Base-by-base conservation (phyloP, 1,140 invertebrate genomes). In the Acyrthosiphon pisum region DNA sequence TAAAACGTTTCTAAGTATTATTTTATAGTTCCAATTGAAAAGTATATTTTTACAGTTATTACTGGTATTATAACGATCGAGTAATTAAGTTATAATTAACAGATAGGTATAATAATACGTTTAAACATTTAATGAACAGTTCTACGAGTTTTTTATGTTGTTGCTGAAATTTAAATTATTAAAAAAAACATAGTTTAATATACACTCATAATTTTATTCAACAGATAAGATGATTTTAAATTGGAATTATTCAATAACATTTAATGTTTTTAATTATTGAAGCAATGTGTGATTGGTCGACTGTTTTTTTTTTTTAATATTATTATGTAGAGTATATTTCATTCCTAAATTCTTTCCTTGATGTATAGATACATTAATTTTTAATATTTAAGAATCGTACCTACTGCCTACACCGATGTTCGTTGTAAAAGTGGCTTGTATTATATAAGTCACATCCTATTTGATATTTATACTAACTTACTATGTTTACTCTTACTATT, bases 1-100 rank as follows among this genome's bases (percentile, higher is more conserved):
- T 83, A 83, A 83, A 83, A 37, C 22, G 81, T 83, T 83, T 83
- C 22, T 83, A 37, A 83, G 35, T 83, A 83, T 76, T 76, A 83
- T 83, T 83, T 83, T 81, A 81, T 81, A 81, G 20, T 81, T 41
- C 8, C 81, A 41, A 37, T 84, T 84, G 37, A 26, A 84, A 44
- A 26, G 41, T 84, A 44, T 83, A 81, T 84, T 41, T 84, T 84
- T 41, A 84, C 83, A 84, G 83, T 44, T 84, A 84, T 41, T 26
- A 84, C 2, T 84, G 35, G 9, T 26, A 41, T 44, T 84, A 41
- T 41, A 26, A 84, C 8, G 0, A 76, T 76, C 30, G 1, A 76
- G 60, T 76, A 76, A 76, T 76, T n/a, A 76, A 76, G n/a, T 56
- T n/a, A 76, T 76, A 20, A 76, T 76, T 76, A 76, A 18, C n/a